Base-by-base conservation (phyloP, 2,113 vertebrate genomes). In the Mirounga angustirostris region DNA sequence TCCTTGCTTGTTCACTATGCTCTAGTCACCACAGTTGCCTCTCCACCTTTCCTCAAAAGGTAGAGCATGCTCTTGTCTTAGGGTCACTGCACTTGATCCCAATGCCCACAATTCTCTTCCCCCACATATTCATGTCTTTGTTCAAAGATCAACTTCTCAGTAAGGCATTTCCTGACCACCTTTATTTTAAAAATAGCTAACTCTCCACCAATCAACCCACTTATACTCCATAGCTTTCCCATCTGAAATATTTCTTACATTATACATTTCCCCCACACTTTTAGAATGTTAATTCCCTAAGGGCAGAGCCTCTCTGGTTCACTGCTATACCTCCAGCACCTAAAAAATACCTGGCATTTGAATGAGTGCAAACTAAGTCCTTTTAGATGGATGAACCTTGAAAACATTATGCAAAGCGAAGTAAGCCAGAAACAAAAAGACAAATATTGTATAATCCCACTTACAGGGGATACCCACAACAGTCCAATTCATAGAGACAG, bases 351-450 rank as follows among this genome's bases (percentile, higher is more conserved):
- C 36, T 46, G 18, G 8, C 28, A 84, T 58, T 40, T 84, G 71
- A 90, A 91, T n/a, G 16, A 86, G 21, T 36, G 16, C 22, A 92
- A 93, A 46, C 24, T 46, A 67, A 82, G 36, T 81, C 40, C 40
- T 95, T 79, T 61, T 30, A 78, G 43, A 88, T 56, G 28, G 26
- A 69, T 71, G 28, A 90, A 85, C 11, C 80, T 54, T 79, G 40
- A 94, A 85, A 89, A 69, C 26, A 79, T 61, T 83, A 76, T 15
- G 9, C 78, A 40, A 83, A 83, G 28, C 58, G 30, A 89, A 67
- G 93, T 59, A 96, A 82, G 24, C 28, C 71, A 71, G 15, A 85
- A 56, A 93, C 14, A 79, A n/a, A 95, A 71, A 73, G 52, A 67
- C 46, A 84, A 89, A 61, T 54, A 61, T 26, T 86, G 4, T 61